Evolutionary conservation across 2,888 invertebrate species (phyloP), one percentile per base, ranked within the genome.

Genomic region (Flabesymbios commensalis): DNA sequence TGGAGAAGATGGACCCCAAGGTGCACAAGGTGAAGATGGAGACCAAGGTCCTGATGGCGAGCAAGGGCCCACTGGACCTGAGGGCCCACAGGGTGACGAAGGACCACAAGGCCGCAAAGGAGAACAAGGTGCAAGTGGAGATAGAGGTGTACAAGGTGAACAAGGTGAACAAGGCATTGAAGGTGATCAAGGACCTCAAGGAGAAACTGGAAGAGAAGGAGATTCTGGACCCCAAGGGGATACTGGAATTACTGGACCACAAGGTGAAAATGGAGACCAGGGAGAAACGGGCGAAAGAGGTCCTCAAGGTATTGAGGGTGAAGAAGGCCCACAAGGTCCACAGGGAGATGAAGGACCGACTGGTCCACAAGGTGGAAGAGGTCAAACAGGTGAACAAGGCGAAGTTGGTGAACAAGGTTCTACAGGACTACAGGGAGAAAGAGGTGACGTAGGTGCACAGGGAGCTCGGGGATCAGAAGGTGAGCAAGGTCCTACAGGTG

Each of bases 291-390:
- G 39, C 39, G 29, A 10, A 51, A n/a, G n/a, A n/a, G n/a, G n/a
- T n/a, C n/a, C n/a, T n/a, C n/a, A n/a, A n/a, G n/a, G 68, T 19
- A 2, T 26, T 17, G 53, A 56, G 43, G 68, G 68, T 47, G 32
- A 32, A 39, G 56, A 31, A 26, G 61, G 0, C 14, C 28, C 19
- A 33, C 36, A 42, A 33, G 68, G 68, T 31, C 45, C 24, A 22
- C 63, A 54, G 24, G 43, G 59, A 47, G 29, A 41, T 33, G 28
- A 55, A 26, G 69, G 69, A 48, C 53, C 60, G 19, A 17, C 51
- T 45, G 69, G 69, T 52, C 33, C 55, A 49, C 41, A 33, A 36
- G 70, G 70, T 29, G 41, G 48, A 45, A 14, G 54, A 47, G 70
- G 70, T 19, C 32, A 39, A 24, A 33, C 24, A 19, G 68, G 68